A percentile compares a stretch with the other conserved stretches of the same genome.
Conservation (phyloP, 2,113 vertebrate genomes). For the Bos javanicus region DNA sequence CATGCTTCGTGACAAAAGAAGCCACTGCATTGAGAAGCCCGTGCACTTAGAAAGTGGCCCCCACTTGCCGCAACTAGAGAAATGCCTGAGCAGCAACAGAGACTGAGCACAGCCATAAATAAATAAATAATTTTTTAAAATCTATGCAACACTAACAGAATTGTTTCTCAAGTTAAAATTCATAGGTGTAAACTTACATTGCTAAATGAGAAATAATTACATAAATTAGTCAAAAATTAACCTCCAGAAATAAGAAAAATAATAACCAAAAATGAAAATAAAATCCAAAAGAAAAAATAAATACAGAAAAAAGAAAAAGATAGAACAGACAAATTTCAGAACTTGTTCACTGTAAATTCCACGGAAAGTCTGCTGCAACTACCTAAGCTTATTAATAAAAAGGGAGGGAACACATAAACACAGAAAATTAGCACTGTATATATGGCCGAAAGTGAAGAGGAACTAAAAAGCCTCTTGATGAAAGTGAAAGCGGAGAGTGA, state of each 20-base stretch:
- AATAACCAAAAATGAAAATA: background rate
- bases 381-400: background rate
- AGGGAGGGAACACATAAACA: background rate
- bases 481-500: too few relatives aligned
- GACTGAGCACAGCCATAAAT: background rate
- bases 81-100: background rate
- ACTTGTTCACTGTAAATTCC: background rate
- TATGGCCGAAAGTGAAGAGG: too few relatives aligned
- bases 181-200: background rate
- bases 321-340: background rate
- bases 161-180: background rate
- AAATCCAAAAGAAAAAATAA: background rate
- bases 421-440: too few relatives aligned
- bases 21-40: background rate
- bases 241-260: background rate
- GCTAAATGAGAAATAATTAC: background rate
- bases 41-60: background rate
- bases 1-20: accelerated
- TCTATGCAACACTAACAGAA: background rate
- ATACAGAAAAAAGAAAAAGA: background rate
- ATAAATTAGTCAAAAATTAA: background rate
- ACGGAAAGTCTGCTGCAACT: background rate
- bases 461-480: too few relatives aligned
- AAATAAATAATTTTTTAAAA: background rate
- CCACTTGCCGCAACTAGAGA: background rate